A percentile compares a stretch with the other conserved stretches of the same genome.
Conservation (phyloP, 2,888 invertebrate genomes). For the Noctua janthe region DNA sequence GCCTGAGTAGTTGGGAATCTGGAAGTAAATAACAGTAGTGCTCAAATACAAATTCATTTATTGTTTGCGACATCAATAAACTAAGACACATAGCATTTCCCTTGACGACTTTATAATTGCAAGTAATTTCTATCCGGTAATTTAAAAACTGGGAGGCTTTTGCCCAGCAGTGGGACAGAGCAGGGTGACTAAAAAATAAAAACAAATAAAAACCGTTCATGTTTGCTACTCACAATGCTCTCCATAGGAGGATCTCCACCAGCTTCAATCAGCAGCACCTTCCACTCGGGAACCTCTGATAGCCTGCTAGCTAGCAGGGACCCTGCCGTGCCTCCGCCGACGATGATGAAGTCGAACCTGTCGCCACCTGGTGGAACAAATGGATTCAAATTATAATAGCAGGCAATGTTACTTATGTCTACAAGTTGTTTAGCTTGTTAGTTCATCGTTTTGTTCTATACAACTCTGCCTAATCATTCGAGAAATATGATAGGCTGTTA, state of each 20-base stretch:
- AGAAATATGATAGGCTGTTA: background rate
- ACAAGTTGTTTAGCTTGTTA: background rate
- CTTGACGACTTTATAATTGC: background rate
- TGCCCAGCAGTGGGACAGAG: no score
- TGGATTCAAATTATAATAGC: background rate
- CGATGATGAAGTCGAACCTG: constrained; percentile 84
- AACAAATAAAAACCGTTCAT: background rate
- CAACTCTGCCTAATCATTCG: background rate
- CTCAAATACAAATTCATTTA: background rate
- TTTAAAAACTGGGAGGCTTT: background rate
- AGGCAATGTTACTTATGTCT: background rate
- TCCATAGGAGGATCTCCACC: constrained; percentile 85
- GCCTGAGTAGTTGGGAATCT: constrained; percentile 84
- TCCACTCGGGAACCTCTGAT: constrained; percentile 81
- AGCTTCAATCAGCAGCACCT: constrained; percentile 84
- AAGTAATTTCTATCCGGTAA: background rate
- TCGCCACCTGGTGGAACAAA: constrained; percentile 76
- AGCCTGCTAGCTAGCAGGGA: constrained; percentile 83
- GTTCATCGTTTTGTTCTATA: no score
- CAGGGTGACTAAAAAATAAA: no score
- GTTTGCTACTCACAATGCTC: constrained; percentile 77
- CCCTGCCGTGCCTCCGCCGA: constrained; percentile 85
- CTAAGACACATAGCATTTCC: background rate
- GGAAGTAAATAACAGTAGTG: constrained; percentile 58
- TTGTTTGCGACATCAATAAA: background rate